Evolutionary conservation across 2,888 invertebrate genomes (phyloP), one percentile per base, ranked within the genome.

Genomic region (Neria commutata): DNA sequence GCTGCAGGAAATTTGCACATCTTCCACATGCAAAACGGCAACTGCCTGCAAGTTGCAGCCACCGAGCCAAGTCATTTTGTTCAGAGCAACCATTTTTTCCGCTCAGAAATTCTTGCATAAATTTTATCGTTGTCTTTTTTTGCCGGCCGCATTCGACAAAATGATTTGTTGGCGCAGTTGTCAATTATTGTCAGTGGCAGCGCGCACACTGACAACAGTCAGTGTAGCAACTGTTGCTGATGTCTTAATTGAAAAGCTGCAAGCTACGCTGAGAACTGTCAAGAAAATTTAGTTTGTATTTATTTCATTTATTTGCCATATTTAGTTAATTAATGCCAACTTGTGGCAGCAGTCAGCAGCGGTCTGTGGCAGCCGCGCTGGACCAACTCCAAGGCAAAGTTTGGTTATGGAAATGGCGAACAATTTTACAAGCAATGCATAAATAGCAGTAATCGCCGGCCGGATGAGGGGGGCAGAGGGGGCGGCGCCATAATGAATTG

Each of bases 151-250:
- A 19, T 45, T n/a, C 21, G 19, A 29, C 17, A 52, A 25, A 42
- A 53, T 45, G 49, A 49, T 26, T 49, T 26, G 29, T 49, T n/a
- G 3, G 34, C 17, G 5, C 45, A 33, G 16, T 46, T 45, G 47
- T 54, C 54, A 54, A 54, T 54, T 54, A 54, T 46, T 54, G 47
- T 54, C 54, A 54, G 29, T 29, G 6, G 29, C 29, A 29, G 29
- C 11, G 29, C 6, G 6, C 11, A 29, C 11, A 11, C 6, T 29
- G 29, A n/a, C n/a, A n/a, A n/a, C n/a, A n/a, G 29, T 29, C 6
- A 29, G 6, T 6, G 29, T 29, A 11, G 29, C n/a, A 4, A n/a
- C 6, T n/a, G 10, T 37, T n/a, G 37, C 37, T 42, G 42, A 42
- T 4, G 42, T 42, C 42, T 42, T 42, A 42, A 42, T 42, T 42